phyloP scores from a whole-genome alignment of 2,888 invertebrate species.

The Neelides folsomi region DNA sequence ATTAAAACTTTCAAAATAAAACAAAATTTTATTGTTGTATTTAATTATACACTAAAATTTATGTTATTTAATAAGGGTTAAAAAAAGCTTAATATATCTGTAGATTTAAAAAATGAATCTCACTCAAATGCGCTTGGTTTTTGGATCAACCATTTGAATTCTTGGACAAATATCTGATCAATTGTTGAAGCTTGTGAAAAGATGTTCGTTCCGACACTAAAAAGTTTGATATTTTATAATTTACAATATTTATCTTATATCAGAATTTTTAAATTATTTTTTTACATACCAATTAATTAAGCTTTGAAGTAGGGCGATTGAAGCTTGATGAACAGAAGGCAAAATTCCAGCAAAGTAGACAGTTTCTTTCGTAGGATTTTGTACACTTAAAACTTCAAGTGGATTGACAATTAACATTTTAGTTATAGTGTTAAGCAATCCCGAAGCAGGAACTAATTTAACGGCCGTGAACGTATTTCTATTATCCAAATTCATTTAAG shows the following conservation, averaged over 20 bases:
- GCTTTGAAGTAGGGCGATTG: conserved; percentile 11
- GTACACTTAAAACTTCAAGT: conserved; percentile 1
- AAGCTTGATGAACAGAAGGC: conserved; percentile 16
- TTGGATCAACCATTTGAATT: conserved; percentile 18
- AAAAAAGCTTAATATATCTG: too few species aligned
- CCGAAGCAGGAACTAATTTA: conserved; percentile 20
- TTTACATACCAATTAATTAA: conserved; percentile 16
- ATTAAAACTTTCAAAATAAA: neutral
- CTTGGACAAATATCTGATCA: conserved; percentile 15
- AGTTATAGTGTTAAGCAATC: conserved; percentile 14
- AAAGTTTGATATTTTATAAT: too few species aligned
- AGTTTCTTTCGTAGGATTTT: conserved; percentile 13
- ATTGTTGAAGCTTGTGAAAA: conserved; percentile 10
- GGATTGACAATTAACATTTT: conserved; percentile 20
- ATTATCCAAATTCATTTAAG: conserved; percentile 4
- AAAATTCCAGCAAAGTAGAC: conserved; percentile 14
- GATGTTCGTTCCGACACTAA: conserved; percentile 19
- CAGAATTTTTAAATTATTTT: too few species aligned
- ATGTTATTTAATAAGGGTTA: too few species aligned
- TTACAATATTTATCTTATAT: too few species aligned
- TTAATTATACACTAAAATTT: too few species aligned
- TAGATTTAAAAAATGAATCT: conserved; percentile 3
- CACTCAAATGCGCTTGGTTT: conserved; percentile 13
- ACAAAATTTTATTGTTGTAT: too few species aligned
- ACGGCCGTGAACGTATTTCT: conserved; percentile 24